These are phyloP conservation scores for Ruditapes philippinarum DNA, from an alignment of 1,140 invertebrate genomes.

Conservation along the genomic window DNA sequence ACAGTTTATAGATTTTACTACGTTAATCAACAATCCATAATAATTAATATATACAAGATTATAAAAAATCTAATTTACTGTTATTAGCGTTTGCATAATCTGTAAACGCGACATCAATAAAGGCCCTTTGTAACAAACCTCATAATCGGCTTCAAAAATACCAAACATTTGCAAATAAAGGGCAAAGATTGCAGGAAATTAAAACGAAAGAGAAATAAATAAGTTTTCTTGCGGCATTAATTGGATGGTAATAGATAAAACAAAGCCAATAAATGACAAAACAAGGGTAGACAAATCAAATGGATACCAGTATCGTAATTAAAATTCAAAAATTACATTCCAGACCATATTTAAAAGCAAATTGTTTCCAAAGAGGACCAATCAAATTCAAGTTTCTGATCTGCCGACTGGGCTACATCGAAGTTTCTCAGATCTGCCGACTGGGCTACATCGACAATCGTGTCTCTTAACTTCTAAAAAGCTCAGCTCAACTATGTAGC, in stretches of 20 bases:
- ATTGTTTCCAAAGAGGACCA: too few species aligned
- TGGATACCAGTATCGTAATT: too few species aligned
- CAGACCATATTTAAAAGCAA: too few species aligned
- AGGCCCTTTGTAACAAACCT: neutral
- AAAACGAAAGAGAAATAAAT: neutral
- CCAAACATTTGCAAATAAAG: conserved; percentile 16
- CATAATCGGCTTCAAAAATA: neutral
- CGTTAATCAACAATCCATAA: conserved; percentile 5
- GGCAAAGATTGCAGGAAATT: conserved; percentile 8
- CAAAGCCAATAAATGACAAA: neutral
- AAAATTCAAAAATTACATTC: too few species aligned
- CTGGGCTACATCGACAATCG: too few species aligned
- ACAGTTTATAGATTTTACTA: too few species aligned
- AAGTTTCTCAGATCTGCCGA: too few species aligned
- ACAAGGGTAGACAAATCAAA: neutral
- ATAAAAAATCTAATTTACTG: neutral
- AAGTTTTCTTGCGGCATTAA: neutral
- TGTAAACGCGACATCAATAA: neutral
- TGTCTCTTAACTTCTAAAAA: too few species aligned
- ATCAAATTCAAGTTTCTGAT: too few species aligned
- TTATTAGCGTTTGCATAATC: neutral
- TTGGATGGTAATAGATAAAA: neutral
- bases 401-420: too few species aligned
- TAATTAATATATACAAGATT: neutral
- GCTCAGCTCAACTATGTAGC: too few species aligned